These are phyloP conservation scores for Tinamus guttatus DNA, from an alignment of 2,113 vertebrate genomes.

Conservation along the genomic window DNA sequence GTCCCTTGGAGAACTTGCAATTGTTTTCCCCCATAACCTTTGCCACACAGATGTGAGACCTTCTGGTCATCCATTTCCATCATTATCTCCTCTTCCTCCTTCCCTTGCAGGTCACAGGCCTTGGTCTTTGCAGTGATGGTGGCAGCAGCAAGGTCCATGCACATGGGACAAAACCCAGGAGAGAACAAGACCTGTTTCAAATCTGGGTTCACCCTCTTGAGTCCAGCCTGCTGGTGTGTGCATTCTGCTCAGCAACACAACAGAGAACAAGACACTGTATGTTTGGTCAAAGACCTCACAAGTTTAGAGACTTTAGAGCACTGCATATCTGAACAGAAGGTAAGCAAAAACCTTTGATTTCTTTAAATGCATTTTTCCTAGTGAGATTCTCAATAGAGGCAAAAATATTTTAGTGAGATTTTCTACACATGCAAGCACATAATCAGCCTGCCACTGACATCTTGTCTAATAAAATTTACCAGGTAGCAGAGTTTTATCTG, in stretches of 20 bases:
- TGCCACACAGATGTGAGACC: neutral
- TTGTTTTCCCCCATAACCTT: neutral
- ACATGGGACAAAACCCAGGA: neutral
- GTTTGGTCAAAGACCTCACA: neutral
- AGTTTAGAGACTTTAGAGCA: rapidly evolving
- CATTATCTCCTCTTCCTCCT: rapidly evolving
- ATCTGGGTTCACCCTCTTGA: neutral
- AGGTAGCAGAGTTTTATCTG: neutral
- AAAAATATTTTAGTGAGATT: neutral
- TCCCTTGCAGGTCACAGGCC: neutral
- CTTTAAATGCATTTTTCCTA: neutral
- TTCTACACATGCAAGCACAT: neutral
- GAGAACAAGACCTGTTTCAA: neutral
- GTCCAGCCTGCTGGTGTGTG: neutral
- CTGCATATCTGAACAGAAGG: neutral
- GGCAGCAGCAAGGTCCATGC: neutral
- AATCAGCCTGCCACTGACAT: neutral
- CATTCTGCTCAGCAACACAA: rapidly evolving
- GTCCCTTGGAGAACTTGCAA: neutral
- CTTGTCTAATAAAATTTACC: neutral
- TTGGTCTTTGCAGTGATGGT: neutral
- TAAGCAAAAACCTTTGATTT: neutral
- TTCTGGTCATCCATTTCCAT: neutral
- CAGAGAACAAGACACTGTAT: neutral
- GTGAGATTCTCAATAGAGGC: neutral